Conservation (phyloP, 2,113 vertebrate genomes). For the Ramphastos sulfuratus region DNA sequence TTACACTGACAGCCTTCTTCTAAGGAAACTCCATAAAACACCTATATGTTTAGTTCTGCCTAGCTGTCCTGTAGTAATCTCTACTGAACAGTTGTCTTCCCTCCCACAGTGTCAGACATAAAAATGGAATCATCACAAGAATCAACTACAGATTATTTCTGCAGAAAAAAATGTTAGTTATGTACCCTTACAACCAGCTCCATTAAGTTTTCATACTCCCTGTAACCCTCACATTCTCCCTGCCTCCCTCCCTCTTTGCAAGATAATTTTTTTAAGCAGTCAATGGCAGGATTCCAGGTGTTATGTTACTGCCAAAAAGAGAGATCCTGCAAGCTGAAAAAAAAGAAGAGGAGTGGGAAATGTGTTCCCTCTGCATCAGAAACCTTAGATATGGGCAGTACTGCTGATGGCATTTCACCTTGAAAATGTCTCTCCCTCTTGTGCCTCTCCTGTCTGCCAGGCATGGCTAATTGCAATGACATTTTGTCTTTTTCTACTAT, state of each 20-base stretch:
- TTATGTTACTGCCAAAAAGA: conserved; percentile 50
- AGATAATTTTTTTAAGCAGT: conserved; percentile 5
- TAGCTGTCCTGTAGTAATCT: background rate
- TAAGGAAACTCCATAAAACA: conserved; percentile 10
- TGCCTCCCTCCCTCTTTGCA: background rate
- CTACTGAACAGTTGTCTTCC: background rate
- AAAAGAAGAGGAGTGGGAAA: background rate
- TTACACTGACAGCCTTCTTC: conserved; percentile 1
- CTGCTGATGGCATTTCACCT: background rate
- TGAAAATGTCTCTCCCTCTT: background rate
- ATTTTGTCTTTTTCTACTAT: background rate
- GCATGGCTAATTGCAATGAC: background rate
- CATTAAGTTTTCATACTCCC: conserved; percentile 3
- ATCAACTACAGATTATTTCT: background rate
- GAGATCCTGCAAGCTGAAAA: background rate
- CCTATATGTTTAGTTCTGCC: background rate
- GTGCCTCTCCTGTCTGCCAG: background rate
- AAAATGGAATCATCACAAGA: conserved; percentile 2
- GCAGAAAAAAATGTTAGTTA: background rate
- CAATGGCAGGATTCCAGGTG: conserved; percentile 39
- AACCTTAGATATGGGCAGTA: background rate
- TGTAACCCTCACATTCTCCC: background rate
- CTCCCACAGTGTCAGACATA: background rate
- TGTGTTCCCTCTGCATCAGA: background rate
- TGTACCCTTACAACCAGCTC: background rate